phyloP scores from a whole-genome alignment of 2,113 vertebrate genomes.

The Gadus macrocephalus region DNA sequence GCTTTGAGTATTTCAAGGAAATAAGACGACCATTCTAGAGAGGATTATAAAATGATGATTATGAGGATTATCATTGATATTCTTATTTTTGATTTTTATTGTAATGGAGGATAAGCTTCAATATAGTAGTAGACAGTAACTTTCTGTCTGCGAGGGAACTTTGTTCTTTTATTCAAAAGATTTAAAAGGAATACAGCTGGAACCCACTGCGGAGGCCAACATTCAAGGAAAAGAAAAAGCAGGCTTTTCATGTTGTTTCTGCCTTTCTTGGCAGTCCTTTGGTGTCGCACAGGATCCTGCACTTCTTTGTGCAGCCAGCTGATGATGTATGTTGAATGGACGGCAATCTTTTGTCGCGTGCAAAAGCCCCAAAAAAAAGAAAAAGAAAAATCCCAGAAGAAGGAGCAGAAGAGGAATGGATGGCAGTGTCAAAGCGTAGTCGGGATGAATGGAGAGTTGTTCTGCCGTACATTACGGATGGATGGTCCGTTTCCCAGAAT shows the following conservation, averaged over 20 bases:
- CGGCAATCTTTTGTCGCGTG: constrained; percentile 29
- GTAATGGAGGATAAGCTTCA: too few relatives aligned
- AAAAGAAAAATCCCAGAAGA: constrained; percentile 12
- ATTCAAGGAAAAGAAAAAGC: too few relatives aligned
- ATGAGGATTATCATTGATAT: too few relatives aligned
- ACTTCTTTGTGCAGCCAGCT: constrained; percentile 12
- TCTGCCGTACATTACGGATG: constrained; percentile 16
- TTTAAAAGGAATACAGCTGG: too few relatives aligned
- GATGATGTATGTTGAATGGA: constrained; percentile 21
- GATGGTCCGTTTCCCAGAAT: constrained; percentile 21
- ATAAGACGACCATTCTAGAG: too few relatives aligned
- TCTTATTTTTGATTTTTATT: too few relatives aligned
- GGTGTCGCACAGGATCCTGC: not conserved
- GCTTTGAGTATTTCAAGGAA: too few relatives aligned
- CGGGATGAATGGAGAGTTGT: constrained; percentile 30
- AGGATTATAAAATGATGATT: too few relatives aligned
- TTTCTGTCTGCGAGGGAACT: too few relatives aligned
- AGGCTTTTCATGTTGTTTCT: not conserved
- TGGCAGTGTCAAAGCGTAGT: constrained; percentile 21
- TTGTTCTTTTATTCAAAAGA: too few relatives aligned
- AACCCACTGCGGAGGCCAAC: too few relatives aligned
- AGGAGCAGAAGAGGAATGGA: constrained; percentile 29
- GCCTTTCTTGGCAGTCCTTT: not conserved
- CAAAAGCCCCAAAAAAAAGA: constrained; percentile 14
- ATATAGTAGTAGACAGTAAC: too few relatives aligned